phyloP scores from a whole-genome alignment of 1,140 invertebrate species.

The Ceratoteleas bidentatus region DNA sequence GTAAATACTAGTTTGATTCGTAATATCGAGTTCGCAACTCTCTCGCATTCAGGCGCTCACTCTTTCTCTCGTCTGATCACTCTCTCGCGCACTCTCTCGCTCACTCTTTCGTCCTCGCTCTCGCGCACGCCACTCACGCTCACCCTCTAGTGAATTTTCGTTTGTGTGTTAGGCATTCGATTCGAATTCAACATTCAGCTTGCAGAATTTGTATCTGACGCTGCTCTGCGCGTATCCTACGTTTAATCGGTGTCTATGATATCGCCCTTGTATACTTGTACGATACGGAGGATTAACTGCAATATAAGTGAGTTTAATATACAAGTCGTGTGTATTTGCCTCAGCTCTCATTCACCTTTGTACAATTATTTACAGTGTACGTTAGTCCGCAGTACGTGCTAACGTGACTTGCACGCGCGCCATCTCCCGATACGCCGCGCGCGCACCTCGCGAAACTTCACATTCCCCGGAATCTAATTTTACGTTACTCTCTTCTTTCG shows the following conservation, averaged over 20 bases:
- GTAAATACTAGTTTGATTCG: conserved; percentile 80
- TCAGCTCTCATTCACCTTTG: conserved; percentile 72
- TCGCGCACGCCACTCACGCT: conserved; percentile 53
- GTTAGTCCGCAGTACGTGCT: conserved; percentile 70
- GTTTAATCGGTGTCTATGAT: conserved; percentile 68
- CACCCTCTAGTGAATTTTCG: conserved; percentile 58
- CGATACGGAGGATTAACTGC: conserved; percentile 76
- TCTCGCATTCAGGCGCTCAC: too few relatives aligned
- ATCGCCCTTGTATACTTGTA: conserved; percentile 66
- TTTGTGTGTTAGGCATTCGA: conserved; percentile 60
- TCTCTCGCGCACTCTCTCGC: too few relatives aligned
- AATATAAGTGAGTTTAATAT: conserved; percentile 78
- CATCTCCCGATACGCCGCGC: conserved; percentile 57
- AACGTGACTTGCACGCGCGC: conserved; percentile 66
- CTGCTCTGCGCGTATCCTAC: conserved; percentile 60
- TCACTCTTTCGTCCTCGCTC: conserved; percentile 40
- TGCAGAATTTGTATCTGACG: conserved; percentile 60
- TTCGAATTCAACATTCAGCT: conserved; percentile 65
- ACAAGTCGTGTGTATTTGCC: conserved; percentile 72
- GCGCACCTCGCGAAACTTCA: conserved; percentile 51
- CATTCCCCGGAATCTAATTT: conserved; percentile 52
- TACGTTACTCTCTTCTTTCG: conserved; percentile 55
- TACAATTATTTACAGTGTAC: conserved; percentile 78
- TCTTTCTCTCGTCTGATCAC: too few relatives aligned
- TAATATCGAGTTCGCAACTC: conserved; percentile 77